Conservation (phyloP, 2,888 invertebrate genomes). For the Acanthosepion esculentum region DNA sequence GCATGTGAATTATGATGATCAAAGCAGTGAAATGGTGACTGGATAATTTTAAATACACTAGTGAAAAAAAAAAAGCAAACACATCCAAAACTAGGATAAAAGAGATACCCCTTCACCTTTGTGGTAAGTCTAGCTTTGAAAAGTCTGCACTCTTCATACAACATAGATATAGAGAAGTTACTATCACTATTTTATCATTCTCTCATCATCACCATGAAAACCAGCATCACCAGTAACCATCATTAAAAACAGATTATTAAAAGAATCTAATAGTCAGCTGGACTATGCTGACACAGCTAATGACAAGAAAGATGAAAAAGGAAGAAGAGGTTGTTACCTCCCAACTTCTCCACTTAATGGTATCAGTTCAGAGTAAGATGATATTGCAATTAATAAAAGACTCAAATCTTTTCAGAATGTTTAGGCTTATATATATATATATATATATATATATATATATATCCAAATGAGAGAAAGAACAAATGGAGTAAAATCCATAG, state of each 20-base stretch:
- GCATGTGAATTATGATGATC: too few relatives aligned
- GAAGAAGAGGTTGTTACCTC: neutral
- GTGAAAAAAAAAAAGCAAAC: too few relatives aligned
- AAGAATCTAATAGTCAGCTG: constrained; percentile 11
- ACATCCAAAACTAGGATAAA: too few relatives aligned
- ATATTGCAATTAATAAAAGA: neutral
- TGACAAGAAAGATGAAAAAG: neutral
- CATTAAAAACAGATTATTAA: neutral
- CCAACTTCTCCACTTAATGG: neutral
- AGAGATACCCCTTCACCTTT: too few relatives aligned
- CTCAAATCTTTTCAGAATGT: neutral
- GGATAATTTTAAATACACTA: too few relatives aligned
- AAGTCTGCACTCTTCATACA: too few relatives aligned
- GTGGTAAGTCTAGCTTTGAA: too few relatives aligned
- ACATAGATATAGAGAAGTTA: neutral
- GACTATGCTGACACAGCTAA: neutral
- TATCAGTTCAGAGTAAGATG: neutral
- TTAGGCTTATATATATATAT: neutral
- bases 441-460: too few relatives aligned
- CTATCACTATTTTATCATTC: neutral
- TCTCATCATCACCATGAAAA: neutral
- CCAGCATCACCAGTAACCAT: neutral
- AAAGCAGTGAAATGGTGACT: too few relatives aligned
- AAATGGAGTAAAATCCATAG: too few relatives aligned
- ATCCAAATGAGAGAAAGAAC: too few relatives aligned